A percentile compares a stretch with the other conserved stretches of the same genome.
phyloP scores from a whole-genome alignment of 1,140 invertebrate species.

The Bombus polaris region DNA sequence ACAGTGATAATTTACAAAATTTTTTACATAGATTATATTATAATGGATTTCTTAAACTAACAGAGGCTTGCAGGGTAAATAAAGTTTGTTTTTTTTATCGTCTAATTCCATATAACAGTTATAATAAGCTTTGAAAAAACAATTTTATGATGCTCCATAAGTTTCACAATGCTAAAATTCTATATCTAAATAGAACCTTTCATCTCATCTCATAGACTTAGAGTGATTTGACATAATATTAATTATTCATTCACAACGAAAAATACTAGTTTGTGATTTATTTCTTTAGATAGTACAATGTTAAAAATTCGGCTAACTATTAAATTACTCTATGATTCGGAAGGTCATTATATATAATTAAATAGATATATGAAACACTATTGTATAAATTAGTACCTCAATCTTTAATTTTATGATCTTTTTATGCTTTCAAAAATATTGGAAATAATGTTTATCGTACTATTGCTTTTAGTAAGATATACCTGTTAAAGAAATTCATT shows the following conservation, averaged over 20 bases:
- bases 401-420: neutral
- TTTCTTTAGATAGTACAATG: neutral
- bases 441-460: neutral
- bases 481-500: constrained; percentile 14
- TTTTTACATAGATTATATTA: constrained; percentile 64
- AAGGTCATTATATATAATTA: constrained; percentile 21
- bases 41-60: constrained; percentile 14
- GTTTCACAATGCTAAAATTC: neutral
- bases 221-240: constrained; percentile 1
- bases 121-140: neutral
- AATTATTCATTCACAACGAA: neutral
- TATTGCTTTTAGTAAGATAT: constrained; percentile 11
- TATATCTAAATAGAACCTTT: neutral
- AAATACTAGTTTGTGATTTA: neutral
- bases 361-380: constrained; percentile 12
- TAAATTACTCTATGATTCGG: constrained; percentile 9
- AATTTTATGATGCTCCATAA: neutral
- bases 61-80: constrained; percentile 33
- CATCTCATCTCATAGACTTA: neutral
- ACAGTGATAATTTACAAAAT: constrained; percentile 72
- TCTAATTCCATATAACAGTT: neutral
- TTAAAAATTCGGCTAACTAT: neutral
- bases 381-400: constrained; percentile 30
- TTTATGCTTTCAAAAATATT: constrained; percentile 18
- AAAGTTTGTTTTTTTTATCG: neutral